Percentiles rank a stretch among this genome's conserved stretches.
phyloP scores from a whole-genome alignment of 2,113 vertebrate genomes.

The Prionailurus bengalensis region DNA sequence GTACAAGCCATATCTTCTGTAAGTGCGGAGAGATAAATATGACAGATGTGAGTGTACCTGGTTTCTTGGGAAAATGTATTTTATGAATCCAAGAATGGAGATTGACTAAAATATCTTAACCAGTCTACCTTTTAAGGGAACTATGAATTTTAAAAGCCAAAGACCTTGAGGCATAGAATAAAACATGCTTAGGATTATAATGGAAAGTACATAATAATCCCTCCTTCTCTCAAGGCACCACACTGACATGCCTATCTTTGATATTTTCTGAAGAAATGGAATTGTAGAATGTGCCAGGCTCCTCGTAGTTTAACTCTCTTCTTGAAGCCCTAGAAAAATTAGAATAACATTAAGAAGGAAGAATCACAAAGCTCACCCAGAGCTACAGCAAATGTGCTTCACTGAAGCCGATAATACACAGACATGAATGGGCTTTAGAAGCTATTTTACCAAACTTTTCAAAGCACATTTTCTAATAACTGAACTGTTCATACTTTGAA shows the following conservation, averaged over 20 bases:
- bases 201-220: slow-evolving; percentile 14
- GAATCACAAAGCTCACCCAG: slow-evolving; percentile 15
- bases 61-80: slow-evolving; percentile 22
- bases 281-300: neutral
- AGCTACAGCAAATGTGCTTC: neutral
- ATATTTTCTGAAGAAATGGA: slow-evolving; percentile 57
- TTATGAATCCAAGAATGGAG: slow-evolving; percentile 12
- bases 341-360: slow-evolving; percentile 7
- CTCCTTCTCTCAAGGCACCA: neutral
- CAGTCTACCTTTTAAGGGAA: neutral
- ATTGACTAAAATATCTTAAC: slow-evolving; percentile 43
- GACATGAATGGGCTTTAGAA: neutral
- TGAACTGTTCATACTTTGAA: neutral
- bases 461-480: neutral
- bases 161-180: neutral
- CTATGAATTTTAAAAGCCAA: slow-evolving; percentile 58
- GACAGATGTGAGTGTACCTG: neutral
- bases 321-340: neutral
- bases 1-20: neutral
- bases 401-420: neutral
- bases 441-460: neutral
- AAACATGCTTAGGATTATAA: neutral
- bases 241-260: neutral
- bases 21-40: neutral
- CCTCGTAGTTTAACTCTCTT: neutral